A percentile compares a stretch with the other conserved stretches of the same genome.
Conservation (phyloP, 1,140 invertebrate genomes). For the Trichonephila inaurata region DNA sequence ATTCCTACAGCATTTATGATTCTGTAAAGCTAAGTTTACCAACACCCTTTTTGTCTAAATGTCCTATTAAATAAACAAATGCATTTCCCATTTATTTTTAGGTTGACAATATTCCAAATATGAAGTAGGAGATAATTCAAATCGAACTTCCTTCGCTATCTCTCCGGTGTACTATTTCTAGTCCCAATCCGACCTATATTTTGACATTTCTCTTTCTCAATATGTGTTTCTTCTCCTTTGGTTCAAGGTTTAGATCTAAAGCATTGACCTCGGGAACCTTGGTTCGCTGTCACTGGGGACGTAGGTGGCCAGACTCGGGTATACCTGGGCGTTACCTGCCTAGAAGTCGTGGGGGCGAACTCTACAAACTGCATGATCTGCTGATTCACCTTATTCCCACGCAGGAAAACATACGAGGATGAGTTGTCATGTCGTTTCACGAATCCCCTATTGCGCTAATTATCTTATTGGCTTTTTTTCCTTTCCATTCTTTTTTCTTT, state of each 20-base stretch:
- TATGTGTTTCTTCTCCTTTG: not conserved
- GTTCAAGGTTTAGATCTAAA: slow-evolving; percentile 37
- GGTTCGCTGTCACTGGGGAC: not conserved
- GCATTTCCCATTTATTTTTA: no score
- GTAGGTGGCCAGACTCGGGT: slow-evolving; percentile 53
- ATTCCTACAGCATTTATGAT: no score
- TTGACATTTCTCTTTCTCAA: not conserved
- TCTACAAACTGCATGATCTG: not conserved
- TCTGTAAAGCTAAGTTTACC: no score
- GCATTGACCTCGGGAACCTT: slow-evolving; percentile 29
- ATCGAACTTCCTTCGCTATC: not conserved
- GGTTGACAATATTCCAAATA: no score
- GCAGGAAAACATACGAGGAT: not conserved
- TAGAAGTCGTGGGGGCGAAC: not conserved
- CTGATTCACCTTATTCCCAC: not conserved
- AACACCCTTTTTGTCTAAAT: no score
- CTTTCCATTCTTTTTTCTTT: not conserved
- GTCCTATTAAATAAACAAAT: no score
- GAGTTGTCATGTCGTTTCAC: not conserved
- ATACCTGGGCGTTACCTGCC: slow-evolving; percentile 23
- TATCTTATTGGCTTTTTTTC: not conserved
- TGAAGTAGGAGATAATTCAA: not conserved
- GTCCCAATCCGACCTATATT: not conserved
- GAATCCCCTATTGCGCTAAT: not conserved
- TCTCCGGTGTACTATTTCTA: not conserved